phyloP scores from a whole-genome alignment of 2,113 vertebrate genomes.

The Phoenicopterus ruber region DNA sequence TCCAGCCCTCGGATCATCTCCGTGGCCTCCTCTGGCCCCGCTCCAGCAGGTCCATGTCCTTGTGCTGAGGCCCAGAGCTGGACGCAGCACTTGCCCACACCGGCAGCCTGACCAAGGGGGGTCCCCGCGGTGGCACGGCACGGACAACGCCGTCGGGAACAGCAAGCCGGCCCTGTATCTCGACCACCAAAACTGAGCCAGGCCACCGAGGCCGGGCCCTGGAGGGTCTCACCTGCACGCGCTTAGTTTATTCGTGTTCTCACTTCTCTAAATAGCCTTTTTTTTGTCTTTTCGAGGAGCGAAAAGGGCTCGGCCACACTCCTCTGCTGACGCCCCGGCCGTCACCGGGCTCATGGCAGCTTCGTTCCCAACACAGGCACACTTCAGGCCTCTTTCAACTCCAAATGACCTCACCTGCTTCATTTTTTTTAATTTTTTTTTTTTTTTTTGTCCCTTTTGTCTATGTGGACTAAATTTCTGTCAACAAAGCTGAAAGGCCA shows the following conservation, averaged over 20 bases:
- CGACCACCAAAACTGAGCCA: rapidly evolving
- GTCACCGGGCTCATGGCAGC: conserved; percentile 35
- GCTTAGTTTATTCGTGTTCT: not conserved
- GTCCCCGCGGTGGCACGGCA: not conserved
- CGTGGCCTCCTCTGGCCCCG: no score
- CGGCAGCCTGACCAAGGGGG: not conserved
- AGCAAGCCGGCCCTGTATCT: rapidly evolving
- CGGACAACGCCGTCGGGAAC: rapidly evolving
- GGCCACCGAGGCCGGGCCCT: rapidly evolving
- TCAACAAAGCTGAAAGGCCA: conserved; percentile 70
- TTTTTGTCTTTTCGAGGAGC: not conserved
- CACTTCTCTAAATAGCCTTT: not conserved
- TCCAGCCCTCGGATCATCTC: no score
- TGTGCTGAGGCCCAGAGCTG: no score
- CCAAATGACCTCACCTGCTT: conserved; percentile 74
- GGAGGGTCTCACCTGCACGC: rapidly evolving
- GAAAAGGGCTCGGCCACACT: rapidly evolving
- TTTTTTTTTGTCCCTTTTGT: not conserved
- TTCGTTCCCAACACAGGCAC: conserved; percentile 15
- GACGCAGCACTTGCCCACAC: no score
- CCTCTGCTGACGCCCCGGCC: not conserved
- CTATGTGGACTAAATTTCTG: conserved; percentile 63
- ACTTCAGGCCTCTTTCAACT: conserved; percentile 67
- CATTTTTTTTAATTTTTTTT: not conserved
- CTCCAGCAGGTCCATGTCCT: no score